These are phyloP conservation scores for Pipistrellus nathusii DNA, from an alignment of 2,797 vertebrate species.

Conservation along the genomic window DNA sequence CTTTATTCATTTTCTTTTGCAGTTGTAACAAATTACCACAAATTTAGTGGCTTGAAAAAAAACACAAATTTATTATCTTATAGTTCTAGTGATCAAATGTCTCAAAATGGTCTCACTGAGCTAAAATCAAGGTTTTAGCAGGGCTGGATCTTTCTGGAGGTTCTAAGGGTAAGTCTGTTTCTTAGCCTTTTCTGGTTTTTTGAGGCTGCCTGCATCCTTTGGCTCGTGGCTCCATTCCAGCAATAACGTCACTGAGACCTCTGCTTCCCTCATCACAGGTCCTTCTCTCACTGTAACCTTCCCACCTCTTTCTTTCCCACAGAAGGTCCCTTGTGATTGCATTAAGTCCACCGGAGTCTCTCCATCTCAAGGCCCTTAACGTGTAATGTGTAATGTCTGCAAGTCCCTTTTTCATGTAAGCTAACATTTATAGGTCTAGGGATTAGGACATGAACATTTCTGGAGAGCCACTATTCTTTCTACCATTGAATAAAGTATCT, in stretches of 20 bases:
- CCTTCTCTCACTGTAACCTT: not conserved
- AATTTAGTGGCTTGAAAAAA: constrained; percentile 24
- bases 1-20: constrained; percentile 40
- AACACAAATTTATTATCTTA: constrained; percentile 9
- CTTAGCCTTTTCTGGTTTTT: not conserved
- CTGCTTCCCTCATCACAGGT: not conserved
- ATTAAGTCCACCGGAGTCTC: not conserved
- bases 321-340: not conserved
- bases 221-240: not conserved
- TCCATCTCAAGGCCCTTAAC: not conserved
- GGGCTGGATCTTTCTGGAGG: not conserved
- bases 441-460: not conserved
- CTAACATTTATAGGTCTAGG: not conserved
- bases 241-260: not conserved
- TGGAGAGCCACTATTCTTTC: not conserved
- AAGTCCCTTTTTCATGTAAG: not conserved
- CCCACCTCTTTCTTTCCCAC: not conserved
- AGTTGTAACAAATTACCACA: not conserved
- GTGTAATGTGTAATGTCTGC: constrained; percentile 34
- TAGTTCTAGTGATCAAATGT: not conserved
- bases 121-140: not conserved
- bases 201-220: not conserved
- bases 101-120: not conserved
- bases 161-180: not conserved
- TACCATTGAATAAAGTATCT: not conserved